Conservation (phyloP, 1,140 invertebrate genomes). For the Propsilocerus akamusi region DNA sequence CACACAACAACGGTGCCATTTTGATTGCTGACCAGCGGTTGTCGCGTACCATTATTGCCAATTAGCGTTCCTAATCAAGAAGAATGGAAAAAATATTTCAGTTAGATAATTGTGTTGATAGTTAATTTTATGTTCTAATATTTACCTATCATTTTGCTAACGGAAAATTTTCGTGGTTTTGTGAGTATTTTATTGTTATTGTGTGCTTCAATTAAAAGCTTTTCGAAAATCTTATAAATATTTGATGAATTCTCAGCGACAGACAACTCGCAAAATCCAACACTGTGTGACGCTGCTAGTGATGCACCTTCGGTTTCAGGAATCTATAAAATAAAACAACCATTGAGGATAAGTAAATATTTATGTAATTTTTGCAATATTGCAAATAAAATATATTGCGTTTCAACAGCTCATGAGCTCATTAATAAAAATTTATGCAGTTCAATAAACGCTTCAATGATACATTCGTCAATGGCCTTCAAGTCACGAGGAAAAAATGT, state of each 20-base stretch:
- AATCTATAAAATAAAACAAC: slow-evolving; percentile 33
- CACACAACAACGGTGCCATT: slow-evolving; percentile 34
- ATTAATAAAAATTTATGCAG: too few relatives aligned
- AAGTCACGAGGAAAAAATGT: too few relatives aligned
- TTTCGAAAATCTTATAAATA: slow-evolving; percentile 47
- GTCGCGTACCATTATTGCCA: slow-evolving; percentile 26
- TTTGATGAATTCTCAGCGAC: slow-evolving; percentile 55
- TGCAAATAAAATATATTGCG: not conserved
- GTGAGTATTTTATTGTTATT: slow-evolving; percentile 31
- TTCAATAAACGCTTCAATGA: too few relatives aligned
- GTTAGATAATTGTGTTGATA: slow-evolving; percentile 6
- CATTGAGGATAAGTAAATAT: slow-evolving; percentile 9
- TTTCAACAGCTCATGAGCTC: not conserved
- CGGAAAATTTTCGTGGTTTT: slow-evolving; percentile 48
- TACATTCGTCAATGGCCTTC: too few relatives aligned
- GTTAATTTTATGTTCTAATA: slow-evolving; percentile 34
- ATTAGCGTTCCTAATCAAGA: slow-evolving; percentile 35
- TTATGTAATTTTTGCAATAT: slow-evolving; percentile 4
- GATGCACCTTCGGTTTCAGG: slow-evolving; percentile 46
- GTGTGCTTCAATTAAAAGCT: slow-evolving; percentile 40
- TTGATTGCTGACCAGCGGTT: slow-evolving; percentile 19
- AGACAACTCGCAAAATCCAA: slow-evolving; percentile 54
- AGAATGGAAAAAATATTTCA: not conserved
- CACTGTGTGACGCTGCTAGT: slow-evolving; percentile 39
- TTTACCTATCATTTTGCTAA: slow-evolving; percentile 60